Evolutionary conservation across 2,888 invertebrate species (phyloP), one percentile per base, ranked within the genome.

Genomic region (Stenurella melanura): DNA sequence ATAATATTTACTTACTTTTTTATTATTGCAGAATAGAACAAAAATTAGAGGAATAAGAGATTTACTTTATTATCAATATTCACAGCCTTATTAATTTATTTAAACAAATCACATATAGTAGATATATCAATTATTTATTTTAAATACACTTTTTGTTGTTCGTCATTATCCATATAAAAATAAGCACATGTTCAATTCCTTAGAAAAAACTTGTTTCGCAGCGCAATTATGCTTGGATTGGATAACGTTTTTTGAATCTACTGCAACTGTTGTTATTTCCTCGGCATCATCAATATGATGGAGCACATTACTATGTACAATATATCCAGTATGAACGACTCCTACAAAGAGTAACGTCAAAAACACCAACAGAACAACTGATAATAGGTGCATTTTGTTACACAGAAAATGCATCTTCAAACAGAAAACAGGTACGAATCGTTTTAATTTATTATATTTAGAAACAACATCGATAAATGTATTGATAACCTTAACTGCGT

Each of bases 151-250:
- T 26, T 26, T 26, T 26, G 4, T 26, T 26, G 21, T 26, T 26
- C 4, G 50, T n/a, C 18, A 57, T 63, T 19, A 19, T 30, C 61
- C 71, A 26, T 72, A 72, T n/a, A 0, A 50, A 2, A 17, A 9
- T n/a, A 73, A 1, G 21, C 73, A 73, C 73, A 73, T 73, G 15
- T 64, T n/a, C 54, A 73, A 42, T 26, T 73, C 73, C 1, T 56
- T 4, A 6, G 64, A 64, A 73, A 56, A 73, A 21, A 73, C 18
- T 38, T 66, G 15, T 15, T 56, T 56, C n/a, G 30, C 3, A 11
- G 9, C 64, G n/a, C 73, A 73, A 50, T 73, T 73, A 21, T 56
- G 56, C 17, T 56, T 73, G 1, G 64, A 34, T 9, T 19, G 19
- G 11, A 70, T n/a, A 12, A 70, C 9, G 9, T 70, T 60, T 12